phyloP scores from a whole-genome alignment of 2,797 vertebrate species.

The Tangara arthus region DNA sequence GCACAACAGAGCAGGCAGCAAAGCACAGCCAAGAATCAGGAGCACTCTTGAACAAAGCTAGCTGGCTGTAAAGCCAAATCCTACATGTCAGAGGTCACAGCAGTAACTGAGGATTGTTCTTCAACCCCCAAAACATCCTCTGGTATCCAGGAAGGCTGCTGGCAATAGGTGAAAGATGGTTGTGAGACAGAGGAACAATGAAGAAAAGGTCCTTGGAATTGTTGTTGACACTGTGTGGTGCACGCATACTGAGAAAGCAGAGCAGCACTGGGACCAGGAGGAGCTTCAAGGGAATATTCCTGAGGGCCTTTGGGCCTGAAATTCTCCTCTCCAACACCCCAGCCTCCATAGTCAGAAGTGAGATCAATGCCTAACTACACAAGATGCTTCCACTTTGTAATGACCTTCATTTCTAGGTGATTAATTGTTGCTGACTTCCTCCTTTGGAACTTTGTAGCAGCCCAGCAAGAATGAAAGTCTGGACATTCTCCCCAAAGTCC shows the following conservation, averaged over 20 bases:
- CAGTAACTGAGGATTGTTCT: neutral
- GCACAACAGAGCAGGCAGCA: neutral
- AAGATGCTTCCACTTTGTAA: neutral
- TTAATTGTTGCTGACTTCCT: neutral
- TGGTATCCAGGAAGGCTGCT: neutral
- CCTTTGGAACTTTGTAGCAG: neutral
- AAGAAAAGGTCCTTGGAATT: neutral
- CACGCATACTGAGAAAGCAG: neutral
- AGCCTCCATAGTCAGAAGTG: neutral
- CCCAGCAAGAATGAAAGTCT: neutral
- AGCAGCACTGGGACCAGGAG: neutral
- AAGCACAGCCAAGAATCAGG: neutral
- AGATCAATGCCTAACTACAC: neutral
- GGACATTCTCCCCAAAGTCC: neutral
- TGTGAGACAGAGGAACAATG: neutral
- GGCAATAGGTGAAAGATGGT: neutral
- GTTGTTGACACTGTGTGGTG: neutral
- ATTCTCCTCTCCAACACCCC: neutral
- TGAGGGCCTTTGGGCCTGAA: neutral
- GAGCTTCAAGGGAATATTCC: neutral
- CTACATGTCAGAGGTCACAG: neutral
- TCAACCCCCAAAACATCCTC: neutral
- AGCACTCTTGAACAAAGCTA: neutral
- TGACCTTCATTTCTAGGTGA: neutral
- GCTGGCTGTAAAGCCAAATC: constrained; percentile 9